Evolutionary conservation across 2,888 invertebrate genomes (phyloP).

Genomic region (Scelioninae gen. 2): DNA sequence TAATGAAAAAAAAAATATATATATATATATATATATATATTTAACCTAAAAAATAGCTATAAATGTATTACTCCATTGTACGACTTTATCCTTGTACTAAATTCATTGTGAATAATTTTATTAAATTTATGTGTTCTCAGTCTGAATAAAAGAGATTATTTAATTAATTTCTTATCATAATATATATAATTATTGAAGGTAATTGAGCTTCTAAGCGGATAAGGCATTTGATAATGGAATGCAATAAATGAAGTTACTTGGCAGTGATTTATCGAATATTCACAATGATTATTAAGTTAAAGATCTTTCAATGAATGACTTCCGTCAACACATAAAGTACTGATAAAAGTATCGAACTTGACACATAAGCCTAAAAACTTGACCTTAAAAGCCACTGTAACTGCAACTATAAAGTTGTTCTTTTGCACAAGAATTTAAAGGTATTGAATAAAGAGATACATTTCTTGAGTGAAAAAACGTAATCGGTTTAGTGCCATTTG

Average conservation of each 20-base stretch:
- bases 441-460: too few relatives aligned
- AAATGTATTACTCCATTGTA: not conserved
- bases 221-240: too few relatives aligned
- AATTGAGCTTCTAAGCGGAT: not conserved
- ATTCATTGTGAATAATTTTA: not conserved
- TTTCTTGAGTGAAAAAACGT: too few relatives aligned
- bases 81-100: not conserved
- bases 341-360: not conserved
- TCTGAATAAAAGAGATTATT: not conserved
- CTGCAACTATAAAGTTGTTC: too few relatives aligned
- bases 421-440: too few relatives aligned
- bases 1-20: too few relatives aligned
- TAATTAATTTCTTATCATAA: conserved; percentile 1
- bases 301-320: not conserved
- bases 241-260: not conserved
- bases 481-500: too few relatives aligned
- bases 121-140: not conserved
- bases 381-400: not conserved
- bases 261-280: conserved; percentile 9
- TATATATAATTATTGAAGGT: not conserved
- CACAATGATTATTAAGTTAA: not conserved
- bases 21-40: too few relatives aligned
- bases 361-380: not conserved
- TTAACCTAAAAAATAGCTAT: too few relatives aligned
- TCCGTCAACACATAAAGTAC: not conserved